Conservation (phyloP, 2,113 vertebrate genomes). For the Scomber japonicus region DNA sequence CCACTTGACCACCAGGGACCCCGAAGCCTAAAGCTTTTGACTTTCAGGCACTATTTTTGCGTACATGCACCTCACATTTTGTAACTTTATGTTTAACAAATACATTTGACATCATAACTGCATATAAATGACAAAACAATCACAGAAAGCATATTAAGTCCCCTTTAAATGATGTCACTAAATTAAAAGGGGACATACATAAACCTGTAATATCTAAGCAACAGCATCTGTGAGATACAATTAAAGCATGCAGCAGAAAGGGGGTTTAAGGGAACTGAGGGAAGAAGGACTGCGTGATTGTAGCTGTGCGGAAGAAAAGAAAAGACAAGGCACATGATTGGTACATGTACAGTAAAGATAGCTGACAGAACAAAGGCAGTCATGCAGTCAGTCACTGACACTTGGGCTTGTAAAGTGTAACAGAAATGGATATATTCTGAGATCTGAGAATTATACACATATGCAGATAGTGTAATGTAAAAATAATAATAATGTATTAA, state of each 20-base stretch:
- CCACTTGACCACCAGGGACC: too few relatives aligned
- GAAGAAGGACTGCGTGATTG: neutral
- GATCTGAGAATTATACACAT: neutral
- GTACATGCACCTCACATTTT: too few relatives aligned
- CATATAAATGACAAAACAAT: too few relatives aligned
- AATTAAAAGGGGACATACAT: neutral
- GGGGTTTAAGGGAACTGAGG: neutral
- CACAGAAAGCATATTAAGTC: too few relatives aligned
- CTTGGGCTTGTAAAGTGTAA: neutral
- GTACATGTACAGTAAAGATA: neutral
- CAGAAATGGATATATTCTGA: slow-evolving; percentile 1
- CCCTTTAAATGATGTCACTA: slow-evolving; percentile 1
- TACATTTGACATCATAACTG: too few relatives aligned
- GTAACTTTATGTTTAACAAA: too few relatives aligned
- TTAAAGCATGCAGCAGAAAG: neutral
- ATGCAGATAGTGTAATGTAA: neutral
- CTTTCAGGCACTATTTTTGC: too few relatives aligned
- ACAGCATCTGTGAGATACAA: neutral
- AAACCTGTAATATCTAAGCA: neutral
- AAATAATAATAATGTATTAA: slow-evolving; percentile 20
- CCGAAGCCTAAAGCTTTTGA: too few relatives aligned
- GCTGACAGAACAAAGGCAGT: slow-evolving; percentile 11
- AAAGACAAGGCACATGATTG: neutral
- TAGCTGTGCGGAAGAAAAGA: neutral
- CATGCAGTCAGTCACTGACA: neutral